Base-by-base conservation (phyloP, 2,113 vertebrate species). In the Baryphthengus martii region DNA sequence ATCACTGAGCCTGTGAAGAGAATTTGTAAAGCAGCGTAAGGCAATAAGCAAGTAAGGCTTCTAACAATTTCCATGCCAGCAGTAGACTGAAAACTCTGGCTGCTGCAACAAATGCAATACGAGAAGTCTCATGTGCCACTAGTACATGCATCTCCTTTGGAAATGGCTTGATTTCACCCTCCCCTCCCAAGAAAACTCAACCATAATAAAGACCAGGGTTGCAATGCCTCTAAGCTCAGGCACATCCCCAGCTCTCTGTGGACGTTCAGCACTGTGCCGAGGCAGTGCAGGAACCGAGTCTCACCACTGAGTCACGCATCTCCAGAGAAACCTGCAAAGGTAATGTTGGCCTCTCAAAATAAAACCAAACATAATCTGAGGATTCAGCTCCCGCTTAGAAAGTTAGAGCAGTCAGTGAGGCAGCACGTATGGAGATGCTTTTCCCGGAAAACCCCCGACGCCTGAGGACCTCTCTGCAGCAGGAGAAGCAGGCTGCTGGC, bases 141-240 rank as follows among this genome's bases (percentile, higher is more conserved):
- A 88, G 37, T 5, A 67, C 49, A 40, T 0, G 3, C 9, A 19
- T 44, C 52, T 61, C 44, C 2, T 55, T 71, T 0, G 0, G 52
- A 77, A 91, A 52, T 3, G 4, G 31, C 28, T 3, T 56, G 26
- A 56, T 65, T 84, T 55, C 39, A 50, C 56, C 65, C 52, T 21
- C 15, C 39, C 21, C 39, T 35, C 13, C 37, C 25, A 19, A 37
- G 28, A 66, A 67, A 89, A 67, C 37, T 23, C 58, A 73, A 39
- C 53, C 1, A 2, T 21, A 53, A 66, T 18, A 29, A 86, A 59
- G 44, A 50, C 2, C 21, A 35, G 42, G 6, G 9, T 15, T 81
- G 11, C 10, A 59, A 47, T 5, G 52, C 18, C 56, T 72, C 11
- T 12, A 31, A 17, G 18, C 72, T 67, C 66, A 75, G 85, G 65